Base-by-base conservation (phyloP, 2,888 invertebrate species). In the Protophormia terraenovae region DNA sequence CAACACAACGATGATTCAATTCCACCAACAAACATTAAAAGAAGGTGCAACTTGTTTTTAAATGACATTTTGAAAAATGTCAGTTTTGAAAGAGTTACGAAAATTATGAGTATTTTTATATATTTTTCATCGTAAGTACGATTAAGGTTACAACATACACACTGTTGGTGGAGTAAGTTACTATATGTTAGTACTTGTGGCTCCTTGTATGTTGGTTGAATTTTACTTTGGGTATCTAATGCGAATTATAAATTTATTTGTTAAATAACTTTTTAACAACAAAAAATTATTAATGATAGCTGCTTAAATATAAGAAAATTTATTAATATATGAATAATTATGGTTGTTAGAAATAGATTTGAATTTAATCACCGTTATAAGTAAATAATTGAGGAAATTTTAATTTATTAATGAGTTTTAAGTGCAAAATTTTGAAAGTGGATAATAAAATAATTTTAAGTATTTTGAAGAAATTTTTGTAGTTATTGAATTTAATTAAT, bases 41-140 rank as follows among this genome's bases (percentile, higher is more conserved):
- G 47, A 76, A 82, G 76, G 75, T 75, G 82, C 82, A 76, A 75
- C 75, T 69, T 71, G 69, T 76, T 83, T 72, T 67, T 35, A 62
- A 83, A 79, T 83, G 78, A 75, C 83, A 83, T 83, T 83, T 83
- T 73, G 41, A 79, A 73, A 84, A 81, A 77, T 80, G 84, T 84
- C 80, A 81, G 41, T 84, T 84, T 80, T 77, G 60, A 77, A 84
- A 81, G 60, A 81, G 66, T 84, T 84, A 53, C 77, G 72, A 81
- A 84, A 81, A 81, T 83, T 82, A 80, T 80, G 73, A 73, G 16
- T 73, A 6, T 5, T 2, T 12, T 2, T 53, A 53, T 5, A 35
- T 55, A 45, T 19, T 2, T 6, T 19, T 19, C 8, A 19, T 19
- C 53, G 35, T 55, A 24, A 29, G 45, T 78, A 60, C 50, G 50